Percentiles rank a stretch among this genome's conserved stretches.
phyloP scores from a whole-genome alignment of 2,888 invertebrate species.

The Campoletis raptor region DNA sequence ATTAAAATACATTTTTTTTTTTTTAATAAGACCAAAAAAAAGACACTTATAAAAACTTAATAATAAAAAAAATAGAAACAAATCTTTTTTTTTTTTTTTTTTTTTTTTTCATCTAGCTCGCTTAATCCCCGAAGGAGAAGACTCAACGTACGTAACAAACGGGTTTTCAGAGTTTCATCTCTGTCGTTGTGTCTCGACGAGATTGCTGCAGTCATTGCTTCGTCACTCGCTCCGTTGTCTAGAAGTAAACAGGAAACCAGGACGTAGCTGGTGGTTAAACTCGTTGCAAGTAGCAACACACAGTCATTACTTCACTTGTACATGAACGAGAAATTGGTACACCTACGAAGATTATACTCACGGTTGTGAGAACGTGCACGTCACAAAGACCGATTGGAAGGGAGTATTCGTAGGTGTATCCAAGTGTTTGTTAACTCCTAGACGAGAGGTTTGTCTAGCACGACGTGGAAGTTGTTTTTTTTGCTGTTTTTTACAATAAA shows the following conservation, averaged over 20 bases:
- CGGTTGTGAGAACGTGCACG: constrained; percentile 29
- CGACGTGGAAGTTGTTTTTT: not conserved
- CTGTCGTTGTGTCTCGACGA: constrained; percentile 51
- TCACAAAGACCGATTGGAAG: constrained; percentile 8
- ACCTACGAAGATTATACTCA: constrained; percentile 41
- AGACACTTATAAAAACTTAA: not conserved
- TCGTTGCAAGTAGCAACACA: constrained; percentile 39
- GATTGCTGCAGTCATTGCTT: constrained; percentile 77
- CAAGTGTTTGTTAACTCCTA: constrained; percentile 46
- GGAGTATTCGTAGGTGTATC: not conserved
- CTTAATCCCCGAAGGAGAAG: not conserved
- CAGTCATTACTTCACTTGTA: constrained; percentile 54
- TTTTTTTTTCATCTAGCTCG: not conserved
- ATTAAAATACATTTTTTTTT: no score
- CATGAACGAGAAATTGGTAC: constrained; percentile 27
- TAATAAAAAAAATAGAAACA: not conserved
- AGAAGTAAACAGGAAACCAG: constrained; percentile 76
- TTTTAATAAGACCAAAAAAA: no score
- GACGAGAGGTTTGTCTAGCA: constrained; percentile 51
- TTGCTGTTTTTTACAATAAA: no score
- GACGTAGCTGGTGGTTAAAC: constrained; percentile 28
- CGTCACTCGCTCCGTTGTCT: constrained; percentile 80
- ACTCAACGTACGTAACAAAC: constrained; percentile 14
- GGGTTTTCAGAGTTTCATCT: constrained; percentile 47
- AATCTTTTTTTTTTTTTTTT: no score